These are phyloP conservation scores for Pampusana beccarii DNA, from an alignment of 2,113 vertebrate genomes.

Conservation along the genomic window DNA sequence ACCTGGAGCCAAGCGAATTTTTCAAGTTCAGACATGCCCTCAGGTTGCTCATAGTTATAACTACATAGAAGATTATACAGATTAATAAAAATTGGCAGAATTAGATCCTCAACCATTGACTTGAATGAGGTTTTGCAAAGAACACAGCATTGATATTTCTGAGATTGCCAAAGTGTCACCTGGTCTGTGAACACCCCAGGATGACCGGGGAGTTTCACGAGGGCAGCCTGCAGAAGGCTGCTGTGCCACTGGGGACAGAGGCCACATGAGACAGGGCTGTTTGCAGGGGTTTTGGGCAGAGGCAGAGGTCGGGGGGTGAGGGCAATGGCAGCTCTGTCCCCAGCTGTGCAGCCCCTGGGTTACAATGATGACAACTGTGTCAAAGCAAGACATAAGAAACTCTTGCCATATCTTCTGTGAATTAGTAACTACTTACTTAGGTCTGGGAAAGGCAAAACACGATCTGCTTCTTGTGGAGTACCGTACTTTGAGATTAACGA, in stretches of 20 bases:
- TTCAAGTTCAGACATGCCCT: neutral
- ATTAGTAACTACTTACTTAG: neutral
- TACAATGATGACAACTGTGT: neutral
- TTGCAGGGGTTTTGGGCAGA: neutral
- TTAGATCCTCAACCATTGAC: fast-evolving
- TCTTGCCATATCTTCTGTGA: neutral
- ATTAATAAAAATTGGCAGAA: neutral
- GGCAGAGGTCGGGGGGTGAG: fast-evolving
- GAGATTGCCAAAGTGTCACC: neutral
- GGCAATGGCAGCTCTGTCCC: neutral
- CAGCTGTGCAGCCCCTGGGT: fast-evolving
- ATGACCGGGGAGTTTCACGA: neutral
- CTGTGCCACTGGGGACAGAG: neutral
- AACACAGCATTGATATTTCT: neutral
- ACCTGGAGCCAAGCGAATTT: neutral
- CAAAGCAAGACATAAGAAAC: neutral
- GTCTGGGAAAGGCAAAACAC: neutral
- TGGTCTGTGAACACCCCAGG: neutral
- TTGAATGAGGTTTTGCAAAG: neutral
- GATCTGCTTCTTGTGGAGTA: neutral
- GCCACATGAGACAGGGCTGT: neutral
- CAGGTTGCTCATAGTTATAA: neutral
- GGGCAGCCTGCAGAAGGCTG: neutral
- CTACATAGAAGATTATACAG: neutral
- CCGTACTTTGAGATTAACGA: fast-evolving